phyloP scores from a whole-genome alignment of 2,797 vertebrate genomes.

The Gambusia yucatana region DNA sequence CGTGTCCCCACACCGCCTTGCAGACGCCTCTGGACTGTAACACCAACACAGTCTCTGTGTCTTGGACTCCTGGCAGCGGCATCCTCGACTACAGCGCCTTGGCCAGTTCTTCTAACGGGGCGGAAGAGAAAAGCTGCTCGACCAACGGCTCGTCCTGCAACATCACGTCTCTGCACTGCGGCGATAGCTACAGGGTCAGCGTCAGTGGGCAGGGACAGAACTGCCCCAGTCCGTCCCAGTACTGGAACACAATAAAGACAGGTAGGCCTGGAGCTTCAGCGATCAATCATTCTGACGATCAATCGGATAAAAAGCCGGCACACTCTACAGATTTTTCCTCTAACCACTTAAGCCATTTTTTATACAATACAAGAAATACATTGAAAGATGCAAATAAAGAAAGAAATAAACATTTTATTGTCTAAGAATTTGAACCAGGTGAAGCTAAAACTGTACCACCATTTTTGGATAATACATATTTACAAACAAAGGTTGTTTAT shows the following conservation, averaged over 20 bases:
- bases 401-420: no score
- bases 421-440: no score
- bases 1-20: constrained; percentile 72
- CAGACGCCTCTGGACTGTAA: constrained; percentile 62
- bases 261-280: constrained; percentile 49
- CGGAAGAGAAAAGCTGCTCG: constrained; percentile 55
- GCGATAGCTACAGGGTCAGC: constrained; percentile 69
- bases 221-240: constrained; percentile 62
- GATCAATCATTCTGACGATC: no score
- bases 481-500: no score
- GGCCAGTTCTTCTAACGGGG: constrained; percentile 28
- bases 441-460: no score
- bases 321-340: no score
- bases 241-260: constrained; percentile 61
- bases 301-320: no score
- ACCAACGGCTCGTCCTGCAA: constrained; percentile 68
- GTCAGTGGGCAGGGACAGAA: constrained; percentile 68
- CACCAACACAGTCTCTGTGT: constrained; percentile 68
- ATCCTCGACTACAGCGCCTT: constrained; percentile 70
- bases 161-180: constrained; percentile 73
- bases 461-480: no score
- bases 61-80: constrained; percentile 76
- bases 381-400: no score
- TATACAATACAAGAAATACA: no score
- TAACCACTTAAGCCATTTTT: no score